Base-by-base conservation (phyloP, 2,113 vertebrate species). In the Felis chaus region DNA sequence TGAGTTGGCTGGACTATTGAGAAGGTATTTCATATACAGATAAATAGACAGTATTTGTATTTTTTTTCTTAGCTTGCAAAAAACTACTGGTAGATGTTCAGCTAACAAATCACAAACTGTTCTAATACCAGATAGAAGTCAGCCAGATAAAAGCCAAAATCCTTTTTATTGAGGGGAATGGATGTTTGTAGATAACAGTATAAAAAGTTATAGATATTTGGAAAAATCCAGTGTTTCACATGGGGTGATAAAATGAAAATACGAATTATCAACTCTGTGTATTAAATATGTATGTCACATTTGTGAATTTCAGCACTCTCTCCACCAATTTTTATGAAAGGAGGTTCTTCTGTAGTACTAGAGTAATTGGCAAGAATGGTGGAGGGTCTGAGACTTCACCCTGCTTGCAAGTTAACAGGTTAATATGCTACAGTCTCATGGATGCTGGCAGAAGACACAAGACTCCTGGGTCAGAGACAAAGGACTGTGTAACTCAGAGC, bases 11-110 rank as follows among this genome's bases (percentile, higher is more conserved):
- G 76, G 31, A 69, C 39, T 53, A 23, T 4, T 15, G 91, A 71
- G 61, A 63, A 81, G 18, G 45, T 39, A 79, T 80, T 94, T 94
- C 91, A 81, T 41, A 91, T 48, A 76, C 25, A 97, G 91, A 87
- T 36, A 92, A 41, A 89, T 21, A 94, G 66, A 84, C 36, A n/a
- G 45, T 41, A 91, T 55, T 91, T 90, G 39, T 92, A 79, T 85
- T 78, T 91, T 97, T 91, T 91, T 95, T 96, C 96, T 94, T 84
- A 95, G 93, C 76, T 97, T 97, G 95, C 91, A 96, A 63, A 92
- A 97, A 93, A 27, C 61, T 66, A 63, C 50, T 55, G 73, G 79
- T 83, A 84, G 73, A 94, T 41, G 61, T 41, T 84, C 57, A 76
- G 83, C 50, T 85, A 97, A 94, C 68, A 96, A 79, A 94, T 94